Evolutionary conservation across 2,888 invertebrate species (phyloP).

Genomic region (Dolichopus griseipennis): DNA sequence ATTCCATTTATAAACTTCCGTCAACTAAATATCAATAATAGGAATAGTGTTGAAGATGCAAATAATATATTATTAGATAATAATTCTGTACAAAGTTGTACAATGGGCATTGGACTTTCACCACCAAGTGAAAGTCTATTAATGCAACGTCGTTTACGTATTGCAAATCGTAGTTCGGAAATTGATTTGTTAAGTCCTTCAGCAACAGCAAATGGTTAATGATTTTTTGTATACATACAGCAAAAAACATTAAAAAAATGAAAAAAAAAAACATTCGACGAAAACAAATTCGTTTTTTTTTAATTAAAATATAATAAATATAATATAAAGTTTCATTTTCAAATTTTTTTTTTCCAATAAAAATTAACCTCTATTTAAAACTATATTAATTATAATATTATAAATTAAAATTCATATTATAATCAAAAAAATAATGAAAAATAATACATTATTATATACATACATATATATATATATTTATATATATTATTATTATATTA

Average conservation of each 20-base stretch:
- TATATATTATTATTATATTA: too few relatives aligned
- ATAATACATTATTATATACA: too few relatives aligned
- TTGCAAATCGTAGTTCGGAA: conserved; percentile 7
- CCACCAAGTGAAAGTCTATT: conserved; percentile 78
- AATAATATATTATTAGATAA: conserved; percentile 2
- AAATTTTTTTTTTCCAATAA: too few relatives aligned
- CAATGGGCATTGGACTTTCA: conserved; percentile 58
- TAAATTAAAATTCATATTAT: too few relatives aligned
- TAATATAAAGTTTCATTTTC: too few relatives aligned
- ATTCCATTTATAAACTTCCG: neutral
- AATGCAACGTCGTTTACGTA: conserved; percentile 58
- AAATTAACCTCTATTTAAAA: too few relatives aligned
- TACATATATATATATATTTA: too few relatives aligned
- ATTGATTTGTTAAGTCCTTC: conserved; percentile 10
- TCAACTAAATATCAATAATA: conserved; percentile 4
- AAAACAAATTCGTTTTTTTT: neutral
- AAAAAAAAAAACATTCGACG: too few relatives aligned
- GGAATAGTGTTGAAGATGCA: neutral
- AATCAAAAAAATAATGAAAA: too few relatives aligned
- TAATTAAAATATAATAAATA: neutral
- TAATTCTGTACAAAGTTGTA: conserved; percentile 14
- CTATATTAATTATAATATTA: too few relatives aligned
- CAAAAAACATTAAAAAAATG: too few relatives aligned
- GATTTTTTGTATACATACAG: too few relatives aligned
- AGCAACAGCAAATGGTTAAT: conserved; percentile 12